phyloP scores from a whole-genome alignment of 2,797 vertebrate genomes.

The Emydoidea blandingii region DNA sequence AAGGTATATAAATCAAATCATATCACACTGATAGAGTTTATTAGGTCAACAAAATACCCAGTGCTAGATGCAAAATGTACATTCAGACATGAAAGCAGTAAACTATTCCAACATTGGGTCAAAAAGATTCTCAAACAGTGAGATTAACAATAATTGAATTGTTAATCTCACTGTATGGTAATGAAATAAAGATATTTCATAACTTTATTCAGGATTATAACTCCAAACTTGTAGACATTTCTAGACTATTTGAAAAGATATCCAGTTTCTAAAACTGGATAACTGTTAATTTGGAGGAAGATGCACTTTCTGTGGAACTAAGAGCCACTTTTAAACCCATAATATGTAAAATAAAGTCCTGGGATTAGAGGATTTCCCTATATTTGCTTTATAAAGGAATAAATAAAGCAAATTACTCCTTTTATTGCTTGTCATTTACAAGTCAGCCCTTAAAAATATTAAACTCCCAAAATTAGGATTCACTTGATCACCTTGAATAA shows the following conservation, averaged over 20 bases:
- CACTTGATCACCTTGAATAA: background rate
- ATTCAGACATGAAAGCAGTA: background rate
- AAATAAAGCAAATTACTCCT: background rate
- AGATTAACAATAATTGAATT: no score
- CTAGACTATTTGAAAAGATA: background rate
- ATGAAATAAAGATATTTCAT: background rate
- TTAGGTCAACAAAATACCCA: background rate
- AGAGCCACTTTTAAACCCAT: background rate
- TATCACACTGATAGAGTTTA: background rate
- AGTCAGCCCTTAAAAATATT: background rate
- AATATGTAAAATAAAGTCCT: background rate
- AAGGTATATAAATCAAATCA: background rate
- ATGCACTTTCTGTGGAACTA: background rate
- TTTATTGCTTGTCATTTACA: background rate
- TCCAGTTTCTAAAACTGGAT: background rate
- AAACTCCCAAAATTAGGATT: no score
- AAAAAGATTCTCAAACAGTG: background rate
- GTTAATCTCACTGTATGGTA: background rate
- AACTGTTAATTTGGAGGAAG: background rate
- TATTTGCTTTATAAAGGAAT: background rate
- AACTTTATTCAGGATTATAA: background rate
- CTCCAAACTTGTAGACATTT: background rate
- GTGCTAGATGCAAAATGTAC: background rate
- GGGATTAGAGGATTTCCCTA: accelerated
- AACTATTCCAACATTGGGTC: background rate